Evolutionary conservation across 2,797 vertebrate genomes (phyloP).

Genomic region (Micromesistius poutassou): DNA sequence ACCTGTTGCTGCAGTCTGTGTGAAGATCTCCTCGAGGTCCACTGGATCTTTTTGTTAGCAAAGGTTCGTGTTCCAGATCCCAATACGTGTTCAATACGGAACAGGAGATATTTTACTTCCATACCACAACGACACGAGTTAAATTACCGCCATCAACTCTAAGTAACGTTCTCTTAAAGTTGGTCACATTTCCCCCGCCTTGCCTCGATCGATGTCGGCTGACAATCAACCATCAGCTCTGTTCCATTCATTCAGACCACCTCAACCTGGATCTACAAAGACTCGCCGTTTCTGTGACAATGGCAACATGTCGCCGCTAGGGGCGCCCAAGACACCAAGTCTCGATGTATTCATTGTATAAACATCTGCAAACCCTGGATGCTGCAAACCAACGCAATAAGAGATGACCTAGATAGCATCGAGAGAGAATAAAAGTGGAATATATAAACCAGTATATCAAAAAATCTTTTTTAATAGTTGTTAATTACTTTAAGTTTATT

Average conservation of each 20-base stretch:
- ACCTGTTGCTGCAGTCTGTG: neutral
- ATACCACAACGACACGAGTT: neutral
- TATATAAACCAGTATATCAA: neutral
- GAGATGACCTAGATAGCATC: neutral
- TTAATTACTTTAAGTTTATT: neutral
- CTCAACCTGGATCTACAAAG: conserved; percentile 47
- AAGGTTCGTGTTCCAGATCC: neutral
- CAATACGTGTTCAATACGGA: neutral
- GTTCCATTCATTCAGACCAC: conserved; percentile 69
- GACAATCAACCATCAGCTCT: conserved; percentile 18
- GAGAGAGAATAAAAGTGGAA: neutral
- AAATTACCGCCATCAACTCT: conserved; percentile 18
- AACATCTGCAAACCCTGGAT: neutral
- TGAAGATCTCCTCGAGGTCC: neutral
- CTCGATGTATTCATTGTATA: neutral
- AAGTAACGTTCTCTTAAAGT: conserved; percentile 15
- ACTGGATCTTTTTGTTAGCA: neutral
- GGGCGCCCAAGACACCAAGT: conserved; percentile 32
- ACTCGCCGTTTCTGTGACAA: conserved; percentile 13
- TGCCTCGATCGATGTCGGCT: conserved; percentile 14
- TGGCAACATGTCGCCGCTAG: conserved; percentile 35
- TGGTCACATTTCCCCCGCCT: conserved; percentile 3
- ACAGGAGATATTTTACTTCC: neutral
- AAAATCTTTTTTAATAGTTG: neutral
- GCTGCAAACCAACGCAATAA: neutral